A percentile compares a stretch with the other conserved stretches of the same genome.
phyloP scores from a whole-genome alignment of 2,888 invertebrate genomes.

The Encarsia formosa region DNA sequence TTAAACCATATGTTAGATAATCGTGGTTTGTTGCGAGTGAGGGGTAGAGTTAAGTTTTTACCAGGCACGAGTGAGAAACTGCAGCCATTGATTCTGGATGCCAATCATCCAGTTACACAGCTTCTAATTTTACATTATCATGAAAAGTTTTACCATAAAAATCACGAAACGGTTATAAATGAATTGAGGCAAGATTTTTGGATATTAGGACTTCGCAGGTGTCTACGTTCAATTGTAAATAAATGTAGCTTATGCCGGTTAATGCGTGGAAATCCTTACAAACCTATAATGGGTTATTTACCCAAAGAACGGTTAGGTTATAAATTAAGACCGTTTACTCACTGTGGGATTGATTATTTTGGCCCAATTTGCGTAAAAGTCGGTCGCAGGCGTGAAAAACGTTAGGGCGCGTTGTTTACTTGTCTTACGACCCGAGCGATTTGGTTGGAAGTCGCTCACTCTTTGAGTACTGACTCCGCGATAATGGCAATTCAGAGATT shows the following conservation, averaged over 20 bases:
- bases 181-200: slow-evolving; percentile 1
- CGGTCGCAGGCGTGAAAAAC: too few species aligned
- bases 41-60: background rate
- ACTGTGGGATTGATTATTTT: too few species aligned
- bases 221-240: background rate
- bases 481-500: background rate
- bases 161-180: slow-evolving; percentile 13
- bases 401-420: background rate
- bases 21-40: background rate
- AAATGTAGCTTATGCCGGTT: background rate
- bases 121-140: slow-evolving; percentile 11
- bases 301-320: too few species aligned
- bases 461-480: too few species aligned
- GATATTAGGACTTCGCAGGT: background rate
- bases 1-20: background rate
- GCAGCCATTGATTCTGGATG: slow-evolving; percentile 12
- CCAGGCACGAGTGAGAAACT: background rate
- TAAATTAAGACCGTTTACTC: too few species aligned
- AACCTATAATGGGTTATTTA: too few species aligned
- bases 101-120: slow-evolving; percentile 1
- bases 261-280: too few species aligned
- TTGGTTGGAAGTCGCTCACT: too few species aligned
- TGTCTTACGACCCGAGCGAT: background rate
- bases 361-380: too few species aligned
- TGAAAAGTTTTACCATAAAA: slow-evolving; percentile 1